A percentile compares a stretch with the other conserved stretches of the same genome.
Conservation (phyloP, 2,888 invertebrate genomes). For the Conchocele bisecta region DNA sequence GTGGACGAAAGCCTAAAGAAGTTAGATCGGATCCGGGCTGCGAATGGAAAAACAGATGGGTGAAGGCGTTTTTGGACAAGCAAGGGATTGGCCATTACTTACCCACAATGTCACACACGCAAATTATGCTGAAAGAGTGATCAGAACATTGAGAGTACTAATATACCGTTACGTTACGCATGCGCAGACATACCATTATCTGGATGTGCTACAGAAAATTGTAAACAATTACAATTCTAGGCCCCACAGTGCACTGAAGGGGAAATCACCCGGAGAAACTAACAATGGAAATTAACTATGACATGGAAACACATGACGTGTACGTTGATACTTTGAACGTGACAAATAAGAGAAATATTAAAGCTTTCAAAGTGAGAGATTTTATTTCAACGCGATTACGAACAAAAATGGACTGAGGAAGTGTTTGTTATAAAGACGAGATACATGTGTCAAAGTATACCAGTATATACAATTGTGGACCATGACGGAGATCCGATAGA, state of each 20-base stretch:
- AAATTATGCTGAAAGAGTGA: conserved; percentile 33
- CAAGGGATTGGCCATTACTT: conserved; percentile 26
- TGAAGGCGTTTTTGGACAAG: conserved; percentile 19
- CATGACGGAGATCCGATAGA: conserved; percentile 23
- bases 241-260: conserved; percentile 17
- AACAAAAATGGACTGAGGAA: conserved; percentile 51
- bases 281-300: conserved; percentile 15
- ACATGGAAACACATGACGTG: conserved; percentile 16
- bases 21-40: conserved; percentile 28
- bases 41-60: conserved; percentile 39
- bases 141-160: conserved; percentile 26
- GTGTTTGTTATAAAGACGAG: conserved; percentile 23
- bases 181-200: conserved; percentile 25
- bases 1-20: conserved; percentile 28
- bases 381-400: conserved; percentile 42
- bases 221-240: conserved; percentile 34
- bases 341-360: conserved; percentile 23
- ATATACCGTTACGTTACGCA: conserved; percentile 40
- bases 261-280: conserved; percentile 16
- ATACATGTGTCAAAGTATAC: conserved; percentile 30
- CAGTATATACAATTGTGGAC: conserved; percentile 32
- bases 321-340: no score
- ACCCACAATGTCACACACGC: conserved; percentile 29
- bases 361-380: conserved; percentile 32
- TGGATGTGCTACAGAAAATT: conserved; percentile 24